phyloP scores from a whole-genome alignment of 2,888 invertebrate genomes.

The Mythimna ferrago region DNA sequence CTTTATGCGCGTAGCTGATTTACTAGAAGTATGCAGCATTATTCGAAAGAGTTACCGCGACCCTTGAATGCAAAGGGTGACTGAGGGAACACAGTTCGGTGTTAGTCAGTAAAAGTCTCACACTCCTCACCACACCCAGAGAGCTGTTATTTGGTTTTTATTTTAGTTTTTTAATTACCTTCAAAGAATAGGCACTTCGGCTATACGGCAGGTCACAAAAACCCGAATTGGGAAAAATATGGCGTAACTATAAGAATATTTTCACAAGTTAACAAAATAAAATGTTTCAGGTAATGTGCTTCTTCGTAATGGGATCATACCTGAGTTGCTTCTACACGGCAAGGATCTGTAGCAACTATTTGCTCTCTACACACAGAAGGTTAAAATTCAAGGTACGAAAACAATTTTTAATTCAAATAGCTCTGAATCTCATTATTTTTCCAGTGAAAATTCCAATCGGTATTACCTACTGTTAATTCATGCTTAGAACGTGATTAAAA shows the following conservation, averaged over 20 bases:
- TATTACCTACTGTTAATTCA: conserved; percentile 31
- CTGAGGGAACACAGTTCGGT: too few species aligned
- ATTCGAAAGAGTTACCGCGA: too few species aligned
- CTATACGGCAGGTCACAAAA: too few species aligned
- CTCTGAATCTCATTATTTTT: conserved; percentile 14
- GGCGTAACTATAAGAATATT: neutral
- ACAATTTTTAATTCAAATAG: conserved; percentile 31
- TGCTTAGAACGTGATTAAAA: conserved; percentile 49
- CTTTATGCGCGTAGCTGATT: too few species aligned
- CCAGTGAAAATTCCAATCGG: conserved; percentile 13
- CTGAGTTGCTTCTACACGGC: conserved; percentile 81
- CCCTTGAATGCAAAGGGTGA: too few species aligned
- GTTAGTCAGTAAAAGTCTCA: too few species aligned
- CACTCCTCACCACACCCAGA: too few species aligned
- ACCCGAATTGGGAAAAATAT: too few species aligned
- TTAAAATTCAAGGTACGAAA: conserved; percentile 82
- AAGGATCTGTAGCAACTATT: conserved; percentile 80
- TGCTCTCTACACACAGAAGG: conserved; percentile 80
- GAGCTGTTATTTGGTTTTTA: too few species aligned
- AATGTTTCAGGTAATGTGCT: conserved; percentile 73
- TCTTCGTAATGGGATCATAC: conserved; percentile 79
- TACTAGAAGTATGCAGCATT: too few species aligned
- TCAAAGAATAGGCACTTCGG: too few species aligned
- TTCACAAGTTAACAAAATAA: neutral
- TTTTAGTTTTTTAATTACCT: too few species aligned